Base-by-base conservation (phyloP, 2,797 vertebrate genomes). In the Cercopithecus neglectus region DNA sequence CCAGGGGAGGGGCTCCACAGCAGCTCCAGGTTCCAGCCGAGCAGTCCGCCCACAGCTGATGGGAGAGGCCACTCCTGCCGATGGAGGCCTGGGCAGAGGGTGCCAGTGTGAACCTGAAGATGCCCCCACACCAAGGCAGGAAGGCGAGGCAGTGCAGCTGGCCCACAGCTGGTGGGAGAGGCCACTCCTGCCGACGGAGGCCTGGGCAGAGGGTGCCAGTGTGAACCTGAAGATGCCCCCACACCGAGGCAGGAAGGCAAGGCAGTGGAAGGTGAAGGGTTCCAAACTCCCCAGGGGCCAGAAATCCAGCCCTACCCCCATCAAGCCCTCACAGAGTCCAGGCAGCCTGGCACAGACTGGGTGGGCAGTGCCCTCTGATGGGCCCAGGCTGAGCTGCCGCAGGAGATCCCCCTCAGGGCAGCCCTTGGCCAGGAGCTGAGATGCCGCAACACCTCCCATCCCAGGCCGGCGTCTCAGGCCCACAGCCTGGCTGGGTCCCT, bases 11-110 rank as follows among this genome's bases (percentile, higher is more conserved):
- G 70, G 41, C 21, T 19, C 76, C 7, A 1, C 5, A 0, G 72
- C 89, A 78, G 75, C 94, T 78, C 57, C 57, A 55, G 53, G 53
- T 55, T 8, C 89, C 82, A 93, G 86, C 64, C n/a, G 36, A 4
- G 26, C 16, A 11, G 55, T 14, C 50, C 0, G 19, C 74, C 55
- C 36, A 19, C 75, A 93, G 61, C 86, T n/a, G 59, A 55, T 46
- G 46, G 46, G 46, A 46, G 26, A 30, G 14, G n/a, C 30, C 46
- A 24, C 44, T 46, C 17, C 87, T 3, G 22, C 48, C n/a, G 44
- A 70, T 53, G 53, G 4, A 7, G 6, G 1, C 4, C 55, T 67
- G 21, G 41, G 72, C 50, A 10, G 24, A 86, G 11, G n/a, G 53
- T 2, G 5, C 48, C 70, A 21, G 61, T 55, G 19, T 24, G 48